Evolutionary conservation across 1,140 invertebrate genomes (phyloP), one percentile per base, ranked within the genome.

Genomic region (Delia radicum): DNA sequence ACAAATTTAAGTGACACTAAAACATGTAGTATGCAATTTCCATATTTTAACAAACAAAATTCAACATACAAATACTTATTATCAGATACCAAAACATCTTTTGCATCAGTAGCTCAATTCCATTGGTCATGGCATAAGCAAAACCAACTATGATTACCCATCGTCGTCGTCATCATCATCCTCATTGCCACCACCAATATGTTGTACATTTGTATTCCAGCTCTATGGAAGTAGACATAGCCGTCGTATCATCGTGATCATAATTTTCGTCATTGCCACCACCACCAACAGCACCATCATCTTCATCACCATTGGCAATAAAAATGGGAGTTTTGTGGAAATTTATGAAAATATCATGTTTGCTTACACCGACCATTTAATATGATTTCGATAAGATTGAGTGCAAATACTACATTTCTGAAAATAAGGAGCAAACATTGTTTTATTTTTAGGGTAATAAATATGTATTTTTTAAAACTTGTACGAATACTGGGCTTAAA

Each of bases 321-420:
- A n/a, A n/a, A 55, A 55, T 55, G 48, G 48, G 48, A 33, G 65
- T 33, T 69, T 69, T 69, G 29, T 37, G 65, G 65, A 31, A 69
- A 69, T 69, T 69, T 69, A 69, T 69, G 65, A 69, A 69, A 69
- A 69, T 69, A 69, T 69, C 65, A 69, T 69, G 65, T 69, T 69
- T 69, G 65, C 65, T 69, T 69, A 69, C 29, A 69, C 65, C 29
- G 31, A 21, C 29, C 65, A 69, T 69, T 69, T 69, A 69, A 69
- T 69, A 69, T 69, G 65, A 69, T 69, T 69, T 69, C 65, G 65
- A 69, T 69, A 69, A 69, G 65, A 69, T 69, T 69, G 29, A 33
- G n/a, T 21, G 4, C 48, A 21, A 55, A 55, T 55, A 55, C 48
- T 48, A 18, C 18, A 18, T 13, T 21, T 55, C 48, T 18, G 4